These are phyloP conservation scores for Lasioglossum villosulum DNA, from an alignment of 2,888 invertebrate genomes.

Conservation along the genomic window DNA sequence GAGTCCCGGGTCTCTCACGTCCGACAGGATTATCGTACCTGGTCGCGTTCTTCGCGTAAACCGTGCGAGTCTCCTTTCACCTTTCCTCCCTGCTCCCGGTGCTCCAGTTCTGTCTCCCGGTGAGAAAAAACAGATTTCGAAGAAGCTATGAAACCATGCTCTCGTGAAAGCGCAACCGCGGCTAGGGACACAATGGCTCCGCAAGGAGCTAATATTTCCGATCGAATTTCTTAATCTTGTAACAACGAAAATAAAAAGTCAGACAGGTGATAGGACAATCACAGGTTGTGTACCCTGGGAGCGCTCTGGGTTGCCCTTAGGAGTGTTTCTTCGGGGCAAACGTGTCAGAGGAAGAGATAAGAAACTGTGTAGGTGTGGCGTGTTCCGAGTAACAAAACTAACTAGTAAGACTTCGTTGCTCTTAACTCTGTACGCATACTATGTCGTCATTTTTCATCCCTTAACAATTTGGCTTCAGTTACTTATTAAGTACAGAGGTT, in stretches of 20 bases:
- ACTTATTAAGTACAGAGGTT: too few relatives aligned
- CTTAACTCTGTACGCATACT: neutral
- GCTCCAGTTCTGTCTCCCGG: constrained; percentile 44
- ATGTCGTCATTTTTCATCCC: neutral
- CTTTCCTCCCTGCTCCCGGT: constrained; percentile 44
- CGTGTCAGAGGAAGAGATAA: neutral
- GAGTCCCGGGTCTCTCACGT: constrained; percentile 72
- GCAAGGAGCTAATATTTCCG: neutral
- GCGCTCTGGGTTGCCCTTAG: neutral
- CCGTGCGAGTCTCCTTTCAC: constrained; percentile 70
- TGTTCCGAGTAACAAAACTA: neutral
- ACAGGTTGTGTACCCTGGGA: neutral
- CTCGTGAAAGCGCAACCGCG: constrained; percentile 34
- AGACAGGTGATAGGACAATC: neutral
- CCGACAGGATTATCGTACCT: constrained; percentile 71
- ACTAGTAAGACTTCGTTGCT: neutral
- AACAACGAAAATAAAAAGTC: neutral
- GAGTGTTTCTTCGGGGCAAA: neutral
- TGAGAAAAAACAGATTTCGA: constrained; percentile 34
- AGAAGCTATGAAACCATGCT: constrained; percentile 9
- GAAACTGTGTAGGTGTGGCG: neutral
- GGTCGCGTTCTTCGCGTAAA: constrained; percentile 72
- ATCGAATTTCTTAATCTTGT: neutral
- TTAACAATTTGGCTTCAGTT: neutral
- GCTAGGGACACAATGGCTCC: neutral